Conservation (phyloP, 2,797 vertebrate species). For the Enteromius anoplus region DNA sequence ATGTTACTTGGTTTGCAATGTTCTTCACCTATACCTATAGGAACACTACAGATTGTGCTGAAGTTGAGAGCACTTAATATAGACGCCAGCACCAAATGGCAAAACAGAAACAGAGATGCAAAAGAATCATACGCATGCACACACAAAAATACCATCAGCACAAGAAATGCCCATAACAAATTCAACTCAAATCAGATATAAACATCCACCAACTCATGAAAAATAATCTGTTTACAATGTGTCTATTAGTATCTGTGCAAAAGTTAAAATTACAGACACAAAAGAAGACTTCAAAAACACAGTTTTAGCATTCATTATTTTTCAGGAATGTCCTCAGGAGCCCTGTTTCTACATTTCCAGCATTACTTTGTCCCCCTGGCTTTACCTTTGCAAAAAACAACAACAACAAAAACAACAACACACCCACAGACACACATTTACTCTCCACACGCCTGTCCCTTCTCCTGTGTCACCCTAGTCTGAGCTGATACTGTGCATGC, state of each 20-base stretch:
- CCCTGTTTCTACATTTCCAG: constrained; percentile 24
- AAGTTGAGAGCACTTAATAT: constrained; percentile 37
- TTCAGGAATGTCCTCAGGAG: constrained; percentile 41
- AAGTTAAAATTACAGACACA: not conserved
- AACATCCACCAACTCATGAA: constrained; percentile 41
- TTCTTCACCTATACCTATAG: constrained; percentile 17
- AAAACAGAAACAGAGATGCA: constrained; percentile 10
- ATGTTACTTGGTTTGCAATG: not conserved
- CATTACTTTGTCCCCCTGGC: constrained; percentile 25
- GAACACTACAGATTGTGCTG: constrained; percentile 34
- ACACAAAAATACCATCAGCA: not conserved
- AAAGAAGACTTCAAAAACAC: constrained; percentile 30
- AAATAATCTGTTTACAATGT: constrained; percentile 31
- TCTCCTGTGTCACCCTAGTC: constrained; percentile 59
- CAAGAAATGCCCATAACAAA: constrained; percentile 27
- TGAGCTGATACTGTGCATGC: constrained; percentile 33
- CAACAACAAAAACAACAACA: not conserved
- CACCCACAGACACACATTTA: constrained; percentile 28
- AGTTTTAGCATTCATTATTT: constrained; percentile 30
- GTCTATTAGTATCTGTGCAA: not conserved
- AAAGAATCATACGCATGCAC: constrained; percentile 28
- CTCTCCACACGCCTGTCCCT: constrained; percentile 68
- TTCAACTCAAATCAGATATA: constrained; percentile 36
- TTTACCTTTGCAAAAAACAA: constrained; percentile 19
- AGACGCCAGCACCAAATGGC: constrained; percentile 21